phyloP scores from a whole-genome alignment of 2,113 vertebrate species.

The Eulemur macaco region DNA sequence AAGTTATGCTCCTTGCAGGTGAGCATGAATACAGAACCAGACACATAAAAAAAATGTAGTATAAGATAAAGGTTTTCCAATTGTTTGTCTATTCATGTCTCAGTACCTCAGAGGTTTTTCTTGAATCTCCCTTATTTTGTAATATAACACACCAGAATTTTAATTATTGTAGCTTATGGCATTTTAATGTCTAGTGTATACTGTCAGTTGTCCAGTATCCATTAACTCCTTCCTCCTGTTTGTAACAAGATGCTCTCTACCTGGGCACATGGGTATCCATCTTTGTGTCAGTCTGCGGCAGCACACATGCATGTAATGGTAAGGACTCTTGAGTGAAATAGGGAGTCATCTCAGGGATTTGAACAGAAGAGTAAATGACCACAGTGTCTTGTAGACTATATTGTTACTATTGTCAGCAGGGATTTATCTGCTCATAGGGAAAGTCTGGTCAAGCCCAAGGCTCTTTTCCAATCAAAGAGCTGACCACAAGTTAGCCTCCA shows the following conservation, averaged over 20 bases:
- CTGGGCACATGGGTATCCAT: not conserved
- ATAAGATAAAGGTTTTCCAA: not conserved
- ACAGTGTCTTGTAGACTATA: conserved; percentile 91
- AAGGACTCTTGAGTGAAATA: conserved; percentile 86
- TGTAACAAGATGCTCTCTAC: conserved; percentile 84
- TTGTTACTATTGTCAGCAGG: conserved; percentile 95
- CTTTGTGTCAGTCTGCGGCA: not conserved
- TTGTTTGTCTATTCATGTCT: not conserved
- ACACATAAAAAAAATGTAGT: not conserved
- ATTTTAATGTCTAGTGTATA: not conserved
- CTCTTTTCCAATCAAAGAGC: not conserved
- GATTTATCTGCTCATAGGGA: conserved; percentile 96
- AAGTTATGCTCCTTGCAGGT: not conserved
- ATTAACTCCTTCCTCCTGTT: conserved; percentile 50
- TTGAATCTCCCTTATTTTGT: not conserved
- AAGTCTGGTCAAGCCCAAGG: conserved; percentile 91
- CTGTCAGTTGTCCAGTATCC: not conserved
- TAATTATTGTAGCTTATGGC: not conserved
- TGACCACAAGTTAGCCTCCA: not conserved
- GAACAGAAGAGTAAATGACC: not conserved
- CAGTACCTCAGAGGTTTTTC: not conserved
- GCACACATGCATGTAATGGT: not conserved
- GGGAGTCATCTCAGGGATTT: not conserved
- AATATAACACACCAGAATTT: not conserved
- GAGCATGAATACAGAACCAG: not conserved